A percentile compares a stretch with the other conserved stretches of the same genome.
Evolutionary conservation across 2,113 vertebrate genomes (phyloP).

Genomic region (Cyprinodon brontotheroides): DNA sequence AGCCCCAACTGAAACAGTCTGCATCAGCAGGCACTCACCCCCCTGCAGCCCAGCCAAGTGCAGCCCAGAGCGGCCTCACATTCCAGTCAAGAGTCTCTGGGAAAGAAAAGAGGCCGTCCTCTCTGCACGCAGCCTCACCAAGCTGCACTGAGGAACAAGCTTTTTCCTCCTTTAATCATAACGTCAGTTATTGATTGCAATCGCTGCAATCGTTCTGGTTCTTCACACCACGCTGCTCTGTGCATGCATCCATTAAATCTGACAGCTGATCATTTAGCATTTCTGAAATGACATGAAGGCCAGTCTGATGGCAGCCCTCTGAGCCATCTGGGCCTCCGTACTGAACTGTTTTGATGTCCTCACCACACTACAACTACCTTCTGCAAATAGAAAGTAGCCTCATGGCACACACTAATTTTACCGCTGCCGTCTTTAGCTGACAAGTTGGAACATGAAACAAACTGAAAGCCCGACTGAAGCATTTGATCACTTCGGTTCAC

Average conservation of each 20-base stretch:
- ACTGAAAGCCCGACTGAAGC: conserved; percentile 6
- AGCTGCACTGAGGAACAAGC: conserved; percentile 37
- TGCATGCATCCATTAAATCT: conserved; percentile 46
- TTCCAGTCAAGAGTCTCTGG: conserved; percentile 76
- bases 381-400: conserved; percentile 55
- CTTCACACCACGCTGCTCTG: not conserved
- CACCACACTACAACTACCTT: conserved; percentile 38
- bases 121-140: conserved; percentile 55
- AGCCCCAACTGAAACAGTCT: conserved; percentile 25
- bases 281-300: not conserved
- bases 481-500: not conserved
- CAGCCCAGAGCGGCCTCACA: conserved; percentile 64
- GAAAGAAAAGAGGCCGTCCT: conserved; percentile 66
- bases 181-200: conserved; percentile 48
- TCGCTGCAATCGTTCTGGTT: not conserved
- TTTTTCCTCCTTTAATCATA: conserved; percentile 25
- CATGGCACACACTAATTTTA: conserved; percentile 53
- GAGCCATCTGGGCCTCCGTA: conserved; percentile 44
- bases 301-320: conserved; percentile 41
- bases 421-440: conserved; percentile 29
- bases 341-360: conserved; percentile 36
- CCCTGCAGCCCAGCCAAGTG: conserved; percentile 60
- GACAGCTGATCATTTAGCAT: conserved; percentile 13
- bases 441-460: conserved; percentile 39
- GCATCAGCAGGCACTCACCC: conserved; percentile 49